Evolutionary conservation across 2,888 invertebrate genomes (phyloP).

Genomic region (Galerucella calmariensis): DNA sequence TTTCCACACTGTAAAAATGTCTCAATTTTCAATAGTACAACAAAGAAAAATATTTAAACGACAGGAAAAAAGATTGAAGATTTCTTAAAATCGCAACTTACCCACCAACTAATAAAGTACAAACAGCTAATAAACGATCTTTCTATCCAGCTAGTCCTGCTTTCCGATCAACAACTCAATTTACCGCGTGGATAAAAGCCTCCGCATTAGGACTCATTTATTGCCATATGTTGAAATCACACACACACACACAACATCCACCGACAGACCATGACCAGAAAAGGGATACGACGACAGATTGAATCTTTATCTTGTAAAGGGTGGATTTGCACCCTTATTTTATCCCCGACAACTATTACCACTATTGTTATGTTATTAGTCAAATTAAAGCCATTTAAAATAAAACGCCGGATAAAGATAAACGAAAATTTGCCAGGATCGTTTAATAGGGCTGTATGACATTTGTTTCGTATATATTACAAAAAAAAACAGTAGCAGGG

Average conservation of each 20-base stretch:
- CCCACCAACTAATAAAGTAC: not conserved
- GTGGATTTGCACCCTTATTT: conserved; percentile 56
- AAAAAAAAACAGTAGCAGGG: too few species aligned
- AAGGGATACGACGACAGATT: conserved; percentile 57
- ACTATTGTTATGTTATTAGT: conserved; percentile 57
- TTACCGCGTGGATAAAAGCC: conserved; percentile 24
- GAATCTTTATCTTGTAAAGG: conserved; percentile 60
- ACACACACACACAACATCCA: conserved; percentile 42
- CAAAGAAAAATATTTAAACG: too few species aligned
- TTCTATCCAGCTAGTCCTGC: conserved; percentile 8
- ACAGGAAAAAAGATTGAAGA: not conserved
- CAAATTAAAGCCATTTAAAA: conserved; percentile 47
- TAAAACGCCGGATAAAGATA: conserved; percentile 26
- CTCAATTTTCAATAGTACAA: too few species aligned
- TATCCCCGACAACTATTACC: conserved; percentile 52
- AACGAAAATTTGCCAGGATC: conserved; percentile 22
- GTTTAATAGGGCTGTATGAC: not conserved
- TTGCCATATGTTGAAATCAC: conserved; percentile 50
- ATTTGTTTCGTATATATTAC: not conserved
- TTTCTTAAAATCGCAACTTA: not conserved
- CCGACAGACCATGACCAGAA: conserved; percentile 49
- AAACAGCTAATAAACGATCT: not conserved
- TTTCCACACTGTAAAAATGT: too few species aligned
- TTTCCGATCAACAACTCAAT: conserved; percentile 34
- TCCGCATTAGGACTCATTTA: conserved; percentile 43